Conservation (phyloP, 2,797 vertebrate species). For the Tauraco hartlaubi region DNA sequence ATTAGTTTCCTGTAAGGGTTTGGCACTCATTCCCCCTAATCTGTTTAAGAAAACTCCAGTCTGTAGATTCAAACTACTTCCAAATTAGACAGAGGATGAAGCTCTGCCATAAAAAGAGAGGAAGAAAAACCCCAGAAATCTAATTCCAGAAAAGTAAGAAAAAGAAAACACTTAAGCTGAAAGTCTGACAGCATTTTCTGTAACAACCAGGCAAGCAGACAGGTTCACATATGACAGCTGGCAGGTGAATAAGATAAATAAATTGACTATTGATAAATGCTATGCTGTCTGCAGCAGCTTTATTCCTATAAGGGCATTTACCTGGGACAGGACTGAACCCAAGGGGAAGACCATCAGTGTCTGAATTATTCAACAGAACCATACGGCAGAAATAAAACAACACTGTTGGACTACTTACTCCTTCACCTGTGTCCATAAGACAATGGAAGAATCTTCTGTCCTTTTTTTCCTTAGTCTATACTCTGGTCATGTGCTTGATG, state of each 20-base stretch:
- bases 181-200: constrained; percentile 25
- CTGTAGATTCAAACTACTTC: constrained; percentile 1
- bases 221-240: constrained; percentile 9
- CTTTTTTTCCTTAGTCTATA: neutral
- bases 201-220: constrained; percentile 23
- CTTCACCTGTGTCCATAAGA: neutral
- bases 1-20: constrained; percentile 42
- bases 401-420: neutral
- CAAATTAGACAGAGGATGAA: constrained; percentile 42
- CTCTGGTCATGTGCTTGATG: neutral
- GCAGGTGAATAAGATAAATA: constrained; percentile 29
- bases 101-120: neutral
- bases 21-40: constrained; percentile 37
- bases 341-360: neutral
- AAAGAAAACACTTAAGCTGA: constrained; percentile 31
- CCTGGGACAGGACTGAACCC: neutral
- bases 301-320: neutral
- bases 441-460: neutral
- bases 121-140: neutral
- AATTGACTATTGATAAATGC: constrained; percentile 33
- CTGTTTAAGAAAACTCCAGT: constrained; percentile 40
- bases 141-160: neutral
- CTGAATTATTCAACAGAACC: neutral
- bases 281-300: neutral
- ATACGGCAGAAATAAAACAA: neutral